A percentile compares a stretch with the other conserved stretches of the same genome.
Evolutionary conservation across 2,888 invertebrate genomes (phyloP).

Genomic region (Hyles lineata): DNA sequence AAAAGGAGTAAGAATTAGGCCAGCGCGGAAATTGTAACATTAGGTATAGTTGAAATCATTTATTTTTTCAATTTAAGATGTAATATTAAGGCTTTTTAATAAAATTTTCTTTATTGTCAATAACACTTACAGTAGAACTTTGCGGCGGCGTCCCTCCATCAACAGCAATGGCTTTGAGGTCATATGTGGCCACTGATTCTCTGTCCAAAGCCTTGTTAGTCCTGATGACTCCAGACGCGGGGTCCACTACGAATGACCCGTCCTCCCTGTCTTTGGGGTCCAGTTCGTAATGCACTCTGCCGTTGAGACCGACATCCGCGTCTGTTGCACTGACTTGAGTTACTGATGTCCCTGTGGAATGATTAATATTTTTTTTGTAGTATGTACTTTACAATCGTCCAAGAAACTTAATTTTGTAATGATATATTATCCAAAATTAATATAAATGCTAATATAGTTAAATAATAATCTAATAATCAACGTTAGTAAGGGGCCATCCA

Average conservation of each 20-base stretch:
- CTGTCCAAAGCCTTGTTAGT: conserved; percentile 96
- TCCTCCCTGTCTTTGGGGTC: conserved; percentile 91
- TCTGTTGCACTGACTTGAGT: conserved; percentile 92
- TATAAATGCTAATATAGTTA: no score
- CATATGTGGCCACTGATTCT: conserved; percentile 94
- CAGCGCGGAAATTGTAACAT: no score
- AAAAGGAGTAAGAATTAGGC: no score
- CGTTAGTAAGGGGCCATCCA: no score
- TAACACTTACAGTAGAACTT: conserved; percentile 85
- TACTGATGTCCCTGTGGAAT: conserved; percentile 87
- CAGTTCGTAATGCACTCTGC: conserved; percentile 92
- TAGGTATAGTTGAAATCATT: no score
- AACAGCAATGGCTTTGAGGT: conserved; percentile 93
- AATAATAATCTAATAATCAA: no score
- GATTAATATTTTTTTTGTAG: neutral
- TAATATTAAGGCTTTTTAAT: no score
- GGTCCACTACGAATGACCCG: conserved; percentile 96
- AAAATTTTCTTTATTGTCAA: no score
- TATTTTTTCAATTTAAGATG: no score
- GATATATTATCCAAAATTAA: no score
- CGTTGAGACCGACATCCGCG: conserved; percentile 94
- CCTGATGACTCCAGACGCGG: conserved; percentile 95
- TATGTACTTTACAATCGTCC: no score
- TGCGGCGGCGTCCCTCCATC: conserved; percentile 94
- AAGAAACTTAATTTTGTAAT: no score